A percentile compares a stretch with the other conserved stretches of the same genome.
Evolutionary conservation across 30 jellyfish, hydroid and myxozoan species (phyloP).

Genomic region (Sanderia malayensis): DNA sequence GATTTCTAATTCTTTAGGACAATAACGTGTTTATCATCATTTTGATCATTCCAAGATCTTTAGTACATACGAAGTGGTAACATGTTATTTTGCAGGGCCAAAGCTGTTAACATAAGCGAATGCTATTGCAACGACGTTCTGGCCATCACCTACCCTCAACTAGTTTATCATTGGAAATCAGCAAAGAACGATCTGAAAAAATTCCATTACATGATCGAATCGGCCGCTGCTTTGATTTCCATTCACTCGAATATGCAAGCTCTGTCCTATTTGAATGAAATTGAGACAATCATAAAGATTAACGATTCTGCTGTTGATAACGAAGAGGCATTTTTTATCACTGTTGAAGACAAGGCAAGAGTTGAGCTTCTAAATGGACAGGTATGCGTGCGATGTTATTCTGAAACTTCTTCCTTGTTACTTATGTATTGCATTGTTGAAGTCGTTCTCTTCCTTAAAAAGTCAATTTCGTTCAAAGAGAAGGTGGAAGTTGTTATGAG

Average conservation of each 20-base stretch:
- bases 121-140: conserved; percentile 77
- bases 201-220: conserved; percentile 71
- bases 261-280: conserved; percentile 57
- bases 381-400: no score
- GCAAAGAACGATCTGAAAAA: conserved; percentile 69
- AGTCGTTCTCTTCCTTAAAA: no score
- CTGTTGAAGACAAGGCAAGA: conserved; percentile 79
- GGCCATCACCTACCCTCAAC: conserved; percentile 71
- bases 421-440: no score
- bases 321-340: conserved; percentile 42
- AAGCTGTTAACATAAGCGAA: conserved; percentile 48
- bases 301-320: conserved; percentile 20
- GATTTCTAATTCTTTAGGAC: no score
- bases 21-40: no score
- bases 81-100: conserved; percentile 6
- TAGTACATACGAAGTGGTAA: no score
- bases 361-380: conserved; percentile 75
- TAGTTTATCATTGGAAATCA: conserved; percentile 74
- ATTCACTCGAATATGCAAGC: conserved; percentile 57
- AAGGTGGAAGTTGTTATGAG: no score
- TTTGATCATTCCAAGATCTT: no score
- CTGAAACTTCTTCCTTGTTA: no score
- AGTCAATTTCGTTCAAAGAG: no score
- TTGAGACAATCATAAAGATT: conserved; percentile 40
- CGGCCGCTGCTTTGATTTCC: conserved; percentile 76